phyloP scores from a whole-genome alignment of 2,113 vertebrate species.

The Phyllostomus hastatus region DNA sequence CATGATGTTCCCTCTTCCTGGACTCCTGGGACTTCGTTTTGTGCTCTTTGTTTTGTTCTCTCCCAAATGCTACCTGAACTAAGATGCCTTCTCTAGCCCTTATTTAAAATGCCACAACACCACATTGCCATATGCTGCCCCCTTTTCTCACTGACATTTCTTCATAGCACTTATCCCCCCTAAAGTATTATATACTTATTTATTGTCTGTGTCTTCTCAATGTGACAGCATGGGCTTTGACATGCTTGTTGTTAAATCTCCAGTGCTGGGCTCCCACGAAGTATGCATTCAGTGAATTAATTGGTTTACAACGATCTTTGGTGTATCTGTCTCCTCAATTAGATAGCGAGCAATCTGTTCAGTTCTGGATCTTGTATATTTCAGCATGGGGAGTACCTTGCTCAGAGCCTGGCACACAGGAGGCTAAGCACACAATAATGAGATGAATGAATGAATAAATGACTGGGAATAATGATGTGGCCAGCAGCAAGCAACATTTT shows the following conservation, averaged over 20 bases:
- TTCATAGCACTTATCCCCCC: neutral
- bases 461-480: neutral
- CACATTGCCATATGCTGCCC: neutral
- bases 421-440: neutral
- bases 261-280: neutral
- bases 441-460: neutral
- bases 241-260: neutral
- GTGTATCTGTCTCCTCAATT: neutral
- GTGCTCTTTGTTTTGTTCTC: neutral
- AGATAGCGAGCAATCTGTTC: neutral
- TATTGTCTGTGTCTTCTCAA: neutral
- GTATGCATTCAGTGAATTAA: neutral
- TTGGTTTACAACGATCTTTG: neutral
- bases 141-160: neutral
- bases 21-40: neutral
- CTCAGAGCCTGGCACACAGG: neutral
- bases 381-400: neutral
- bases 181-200: neutral
- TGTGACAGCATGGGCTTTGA: neutral
- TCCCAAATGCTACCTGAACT: neutral
- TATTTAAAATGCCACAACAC: neutral
- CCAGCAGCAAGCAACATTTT: neutral
- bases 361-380: neutral
- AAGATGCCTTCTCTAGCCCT: neutral
- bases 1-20: neutral